Evolutionary conservation across 2,888 invertebrate genomes (phyloP).

Genomic region (Andricus quercusramuli): DNA sequence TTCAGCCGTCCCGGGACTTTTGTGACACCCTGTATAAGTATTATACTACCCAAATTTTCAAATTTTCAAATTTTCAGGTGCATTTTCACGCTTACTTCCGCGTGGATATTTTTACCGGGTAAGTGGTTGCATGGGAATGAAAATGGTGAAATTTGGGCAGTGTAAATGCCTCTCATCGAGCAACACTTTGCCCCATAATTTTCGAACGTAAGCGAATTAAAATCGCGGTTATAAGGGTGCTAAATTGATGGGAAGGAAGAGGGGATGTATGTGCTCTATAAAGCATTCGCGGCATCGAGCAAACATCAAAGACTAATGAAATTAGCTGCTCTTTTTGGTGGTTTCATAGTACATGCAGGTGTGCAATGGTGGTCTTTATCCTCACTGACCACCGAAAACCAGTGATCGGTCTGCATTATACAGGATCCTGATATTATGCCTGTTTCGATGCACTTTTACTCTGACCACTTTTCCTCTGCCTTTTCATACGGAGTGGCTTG

Average conservation of each 20-base stretch:
- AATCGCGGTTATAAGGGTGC: constrained; percentile 21
- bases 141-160: background rate
- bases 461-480: background rate
- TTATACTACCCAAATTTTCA: too few relatives aligned
- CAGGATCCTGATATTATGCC: constrained; percentile 28
- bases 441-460: constrained; percentile 34
- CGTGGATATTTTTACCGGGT: too few relatives aligned
- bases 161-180: background rate
- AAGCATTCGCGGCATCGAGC: constrained; percentile 22
- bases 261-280: constrained; percentile 39
- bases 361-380: constrained; percentile 64
- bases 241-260: constrained; percentile 1
- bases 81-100: too few relatives aligned
- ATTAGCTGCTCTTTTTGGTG: constrained; percentile 68
- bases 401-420: constrained; percentile 38
- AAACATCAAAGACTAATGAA: constrained; percentile 67
- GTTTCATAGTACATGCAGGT: constrained; percentile 59
- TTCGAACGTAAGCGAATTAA: constrained; percentile 35
- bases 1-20: too few relatives aligned
- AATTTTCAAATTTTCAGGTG: too few relatives aligned
- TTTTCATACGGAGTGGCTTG: background rate
- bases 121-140: background rate
- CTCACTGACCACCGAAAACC: constrained; percentile 47
- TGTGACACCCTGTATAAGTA: too few relatives aligned
- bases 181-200: constrained; percentile 11